Evolutionary conservation across 2,888 invertebrate species (phyloP).

Genomic region (Melanchra persicariae): DNA sequence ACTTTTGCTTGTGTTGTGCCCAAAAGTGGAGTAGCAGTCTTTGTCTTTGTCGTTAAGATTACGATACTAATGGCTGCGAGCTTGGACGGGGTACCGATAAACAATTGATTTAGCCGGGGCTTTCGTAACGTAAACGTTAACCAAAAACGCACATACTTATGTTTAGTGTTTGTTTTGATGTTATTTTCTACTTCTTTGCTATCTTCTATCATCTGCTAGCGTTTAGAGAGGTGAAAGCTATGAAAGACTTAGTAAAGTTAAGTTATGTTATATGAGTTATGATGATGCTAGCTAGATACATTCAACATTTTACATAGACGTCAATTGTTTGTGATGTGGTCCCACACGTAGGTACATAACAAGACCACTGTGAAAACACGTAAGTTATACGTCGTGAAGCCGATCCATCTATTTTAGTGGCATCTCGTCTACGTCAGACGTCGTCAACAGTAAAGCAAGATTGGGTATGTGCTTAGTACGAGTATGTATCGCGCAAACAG

Average conservation of each 20-base stretch:
- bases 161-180: too few relatives aligned
- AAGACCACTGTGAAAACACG: neutral
- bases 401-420: constrained; percentile 46
- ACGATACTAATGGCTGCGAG: too few relatives aligned
- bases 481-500: constrained; percentile 44
- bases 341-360: neutral
- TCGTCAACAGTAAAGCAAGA: constrained; percentile 16
- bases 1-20: too few relatives aligned
- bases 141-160: neutral
- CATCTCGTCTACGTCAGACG: constrained; percentile 2
- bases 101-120: neutral
- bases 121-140: neutral
- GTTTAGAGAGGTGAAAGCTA: neutral
- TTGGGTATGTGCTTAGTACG: constrained; percentile 28
- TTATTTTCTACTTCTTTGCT: too few relatives aligned
- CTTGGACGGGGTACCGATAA: too few relatives aligned
- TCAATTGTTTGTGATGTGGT: too few relatives aligned
- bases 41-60: too few relatives aligned
- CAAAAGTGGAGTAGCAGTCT: too few relatives aligned
- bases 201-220: too few relatives aligned
- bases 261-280: too few relatives aligned
- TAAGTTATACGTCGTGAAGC: neutral
- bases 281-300: neutral
- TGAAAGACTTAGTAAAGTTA: neutral
- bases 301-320: neutral